A percentile compares a stretch with the other conserved stretches of the same genome.
Conservation (phyloP, 2,888 invertebrate species). For the Dioctria rufipes region DNA sequence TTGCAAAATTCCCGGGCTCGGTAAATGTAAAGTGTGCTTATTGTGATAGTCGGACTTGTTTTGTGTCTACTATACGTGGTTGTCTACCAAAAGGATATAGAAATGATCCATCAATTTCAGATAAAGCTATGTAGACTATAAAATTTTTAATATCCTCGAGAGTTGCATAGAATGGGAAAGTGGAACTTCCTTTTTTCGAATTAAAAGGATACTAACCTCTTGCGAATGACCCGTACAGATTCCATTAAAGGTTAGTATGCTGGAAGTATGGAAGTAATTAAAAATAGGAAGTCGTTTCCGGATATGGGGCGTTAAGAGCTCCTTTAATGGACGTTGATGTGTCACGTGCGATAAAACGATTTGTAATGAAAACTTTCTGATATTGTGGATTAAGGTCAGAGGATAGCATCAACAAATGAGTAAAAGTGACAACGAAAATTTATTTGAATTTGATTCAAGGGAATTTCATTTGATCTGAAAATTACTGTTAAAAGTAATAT, state of each 20-base stretch:
- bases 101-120: background rate
- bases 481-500: no score
- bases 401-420: no score
- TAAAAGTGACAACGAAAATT: no score
- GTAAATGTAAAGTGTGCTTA: background rate
- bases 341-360: no score
- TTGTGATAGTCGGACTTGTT: background rate
- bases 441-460: no score
- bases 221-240: background rate
- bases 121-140: slow-evolving; percentile 12
- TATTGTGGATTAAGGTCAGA: no score
- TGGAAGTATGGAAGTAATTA: no score
- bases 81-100: background rate
- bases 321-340: no score
- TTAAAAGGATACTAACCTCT: slow-evolving; percentile 10
- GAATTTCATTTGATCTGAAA: no score
- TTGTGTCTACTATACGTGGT: background rate
- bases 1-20: background rate
- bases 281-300: no score
- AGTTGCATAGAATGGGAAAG: background rate
- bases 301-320: no score
- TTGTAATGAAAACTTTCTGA: no score
- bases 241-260: background rate
- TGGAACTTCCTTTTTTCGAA: background rate
- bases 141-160: slow-evolving; percentile 21